Evolutionary conservation across 2,113 vertebrate genomes (phyloP).

Genomic region (Furnarius figulus): DNA sequence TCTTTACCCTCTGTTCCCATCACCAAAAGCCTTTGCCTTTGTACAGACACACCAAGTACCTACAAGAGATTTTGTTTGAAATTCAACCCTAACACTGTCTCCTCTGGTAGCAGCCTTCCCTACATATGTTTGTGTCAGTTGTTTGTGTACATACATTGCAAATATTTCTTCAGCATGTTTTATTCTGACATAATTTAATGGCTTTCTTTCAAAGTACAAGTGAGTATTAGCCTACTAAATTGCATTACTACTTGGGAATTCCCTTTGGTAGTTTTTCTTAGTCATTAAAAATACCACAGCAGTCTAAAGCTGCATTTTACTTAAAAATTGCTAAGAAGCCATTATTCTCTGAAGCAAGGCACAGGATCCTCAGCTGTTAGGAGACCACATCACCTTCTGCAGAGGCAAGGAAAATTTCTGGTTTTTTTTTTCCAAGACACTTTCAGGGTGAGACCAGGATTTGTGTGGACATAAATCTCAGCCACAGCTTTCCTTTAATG

Average conservation of each 20-base stretch:
- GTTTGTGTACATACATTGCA: neutral
- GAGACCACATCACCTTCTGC: neutral
- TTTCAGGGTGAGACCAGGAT: neutral
- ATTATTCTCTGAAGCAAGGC: neutral
- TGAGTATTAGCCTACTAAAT: conserved; percentile 33
- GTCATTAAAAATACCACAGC: conserved; percentile 18
- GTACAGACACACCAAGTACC: neutral
- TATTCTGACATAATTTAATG: conserved; percentile 26
- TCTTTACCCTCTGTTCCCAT: neutral
- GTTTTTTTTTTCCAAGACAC: neutral
- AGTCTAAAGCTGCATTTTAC: neutral
- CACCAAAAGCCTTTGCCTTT: neutral
- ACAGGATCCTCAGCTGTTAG: neutral
- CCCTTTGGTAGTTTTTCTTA: conserved; percentile 21
- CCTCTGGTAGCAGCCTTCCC: neutral
- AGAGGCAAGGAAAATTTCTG: neutral
- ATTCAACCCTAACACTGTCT: neutral
- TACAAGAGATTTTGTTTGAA: neutral
- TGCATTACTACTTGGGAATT: conserved; percentile 13
- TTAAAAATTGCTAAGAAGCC: neutral
- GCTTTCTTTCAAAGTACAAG: conserved; percentile 22
- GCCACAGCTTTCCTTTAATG: neutral
- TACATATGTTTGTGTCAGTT: neutral
- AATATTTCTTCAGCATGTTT: neutral
- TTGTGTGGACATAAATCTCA: neutral